Evolutionary conservation across 2,888 invertebrate species (phyloP).

Genomic region (Dysmachus trigonus): DNA sequence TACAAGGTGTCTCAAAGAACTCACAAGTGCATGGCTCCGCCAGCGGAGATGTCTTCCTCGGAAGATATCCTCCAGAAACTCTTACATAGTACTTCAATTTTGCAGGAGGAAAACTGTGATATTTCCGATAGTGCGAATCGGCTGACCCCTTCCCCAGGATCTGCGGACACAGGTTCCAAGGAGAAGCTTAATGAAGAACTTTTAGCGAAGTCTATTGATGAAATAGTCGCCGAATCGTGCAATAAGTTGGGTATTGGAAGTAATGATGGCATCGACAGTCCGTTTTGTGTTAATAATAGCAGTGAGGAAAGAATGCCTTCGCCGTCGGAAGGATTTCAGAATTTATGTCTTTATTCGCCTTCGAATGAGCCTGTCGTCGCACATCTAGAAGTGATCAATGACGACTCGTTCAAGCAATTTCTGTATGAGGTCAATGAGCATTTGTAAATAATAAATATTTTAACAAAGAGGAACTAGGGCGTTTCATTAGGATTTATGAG

Average conservation of each 20-base stretch:
- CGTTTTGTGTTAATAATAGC: neutral
- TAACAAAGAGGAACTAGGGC: neutral
- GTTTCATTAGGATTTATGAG: no score
- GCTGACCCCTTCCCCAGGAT: conserved; percentile 37
- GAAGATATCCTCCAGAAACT: conserved; percentile 67
- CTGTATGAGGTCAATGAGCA: conserved; percentile 37
- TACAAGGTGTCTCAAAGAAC: conserved; percentile 87
- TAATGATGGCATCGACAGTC: conserved; percentile 58
- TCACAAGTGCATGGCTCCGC: conserved; percentile 78
- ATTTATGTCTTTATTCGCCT: conserved; percentile 69
- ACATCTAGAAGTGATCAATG: conserved; percentile 47
- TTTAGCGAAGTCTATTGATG: conserved; percentile 60
- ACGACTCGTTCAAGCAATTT: conserved; percentile 47
- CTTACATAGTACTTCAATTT: conserved; percentile 61
- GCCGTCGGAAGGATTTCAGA: conserved; percentile 73
- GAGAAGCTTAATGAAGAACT: conserved; percentile 54
- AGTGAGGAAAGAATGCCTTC: conserved; percentile 64
- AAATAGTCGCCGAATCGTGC: conserved; percentile 63
- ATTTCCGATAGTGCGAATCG: conserved; percentile 30
- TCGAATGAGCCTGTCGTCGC: neutral
- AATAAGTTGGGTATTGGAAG: conserved; percentile 61
- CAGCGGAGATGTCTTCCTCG: conserved; percentile 63
- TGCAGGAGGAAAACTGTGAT: conserved; percentile 51
- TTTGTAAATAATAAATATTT: neutral
- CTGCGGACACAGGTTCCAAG: neutral